A percentile compares a stretch with the other conserved stretches of the same genome.
Evolutionary conservation across 2,888 invertebrate genomes (phyloP).

Genomic region (Agrotis exclamationis): DNA sequence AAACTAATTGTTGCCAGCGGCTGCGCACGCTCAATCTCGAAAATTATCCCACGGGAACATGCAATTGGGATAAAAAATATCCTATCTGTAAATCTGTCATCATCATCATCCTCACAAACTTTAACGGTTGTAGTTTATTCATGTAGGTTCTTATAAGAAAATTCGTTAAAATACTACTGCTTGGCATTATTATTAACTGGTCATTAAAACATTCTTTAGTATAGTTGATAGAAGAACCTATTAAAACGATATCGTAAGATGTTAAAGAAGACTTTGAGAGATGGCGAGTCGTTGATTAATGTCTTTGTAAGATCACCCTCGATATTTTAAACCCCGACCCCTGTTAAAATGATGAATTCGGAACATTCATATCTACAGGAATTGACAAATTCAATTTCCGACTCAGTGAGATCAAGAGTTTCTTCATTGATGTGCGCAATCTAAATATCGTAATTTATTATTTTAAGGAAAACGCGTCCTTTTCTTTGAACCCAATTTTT

Average conservation of each 20-base stretch:
- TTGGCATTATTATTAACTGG: neutral
- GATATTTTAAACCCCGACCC: neutral
- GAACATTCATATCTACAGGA: slow-evolving; percentile 5
- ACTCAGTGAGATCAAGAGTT: slow-evolving; percentile 3
- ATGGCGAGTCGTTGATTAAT: slow-evolving; percentile 15
- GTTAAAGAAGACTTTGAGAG: neutral
- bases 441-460: slow-evolving; percentile 14
- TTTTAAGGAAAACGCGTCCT: neutral
- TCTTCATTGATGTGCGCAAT: slow-evolving; percentile 4
- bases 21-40: no score
- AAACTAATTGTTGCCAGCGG: no score
- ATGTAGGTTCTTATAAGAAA: no score
- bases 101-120: no score
- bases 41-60: no score
- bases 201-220: neutral
- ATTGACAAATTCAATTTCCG: slow-evolving; percentile 37
- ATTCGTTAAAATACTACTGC: no score
- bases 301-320: slow-evolving; percentile 1
- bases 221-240: no score
- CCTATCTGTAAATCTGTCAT: no score
- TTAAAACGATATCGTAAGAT: neutral
- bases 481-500: neutral
- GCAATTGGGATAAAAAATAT: no score
- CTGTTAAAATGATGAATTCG: slow-evolving; percentile 9
- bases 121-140: no score